A percentile compares a stretch with the other conserved stretches of the same genome.
Conservation (phyloP, 2,113 vertebrate species). For the Oncorhynchus mykiss region DNA sequence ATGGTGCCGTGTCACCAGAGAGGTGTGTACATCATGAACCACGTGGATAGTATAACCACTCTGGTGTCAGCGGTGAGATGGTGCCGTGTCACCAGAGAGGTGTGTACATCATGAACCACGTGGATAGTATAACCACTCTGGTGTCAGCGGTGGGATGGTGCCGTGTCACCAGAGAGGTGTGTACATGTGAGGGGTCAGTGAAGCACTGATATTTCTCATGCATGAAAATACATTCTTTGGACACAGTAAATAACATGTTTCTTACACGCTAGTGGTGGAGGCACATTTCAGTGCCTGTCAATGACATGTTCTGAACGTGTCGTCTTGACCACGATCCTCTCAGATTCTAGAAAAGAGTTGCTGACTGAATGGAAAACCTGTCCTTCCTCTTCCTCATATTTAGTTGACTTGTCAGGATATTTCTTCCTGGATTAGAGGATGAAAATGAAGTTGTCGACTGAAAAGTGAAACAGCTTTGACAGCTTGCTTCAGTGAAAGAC, state of each 20-base stretch:
- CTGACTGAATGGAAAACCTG: neutral
- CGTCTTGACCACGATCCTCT: neutral
- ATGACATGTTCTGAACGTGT: neutral
- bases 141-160: too few species aligned
- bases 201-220: neutral
- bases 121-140: too few species aligned
- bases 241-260: neutral
- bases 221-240: neutral
- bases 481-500: conserved; percentile 22
- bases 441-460: conserved; percentile 19
- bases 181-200: too few species aligned
- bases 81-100: too few species aligned
- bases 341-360: neutral
- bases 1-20: too few species aligned
- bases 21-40: too few species aligned
- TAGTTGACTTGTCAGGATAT: neutral
- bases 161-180: too few species aligned
- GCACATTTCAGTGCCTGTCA: neutral
- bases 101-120: too few species aligned
- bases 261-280: neutral
- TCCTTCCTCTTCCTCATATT: neutral
- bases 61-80: too few species aligned
- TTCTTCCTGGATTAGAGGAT: neutral
- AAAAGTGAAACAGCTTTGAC: conserved; percentile 33
- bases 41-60: too few species aligned